Evolutionary conservation across 2,888 invertebrate species (phyloP), one percentile per base, ranked within the genome.

Genomic region (Oxytorus armatus): DNA sequence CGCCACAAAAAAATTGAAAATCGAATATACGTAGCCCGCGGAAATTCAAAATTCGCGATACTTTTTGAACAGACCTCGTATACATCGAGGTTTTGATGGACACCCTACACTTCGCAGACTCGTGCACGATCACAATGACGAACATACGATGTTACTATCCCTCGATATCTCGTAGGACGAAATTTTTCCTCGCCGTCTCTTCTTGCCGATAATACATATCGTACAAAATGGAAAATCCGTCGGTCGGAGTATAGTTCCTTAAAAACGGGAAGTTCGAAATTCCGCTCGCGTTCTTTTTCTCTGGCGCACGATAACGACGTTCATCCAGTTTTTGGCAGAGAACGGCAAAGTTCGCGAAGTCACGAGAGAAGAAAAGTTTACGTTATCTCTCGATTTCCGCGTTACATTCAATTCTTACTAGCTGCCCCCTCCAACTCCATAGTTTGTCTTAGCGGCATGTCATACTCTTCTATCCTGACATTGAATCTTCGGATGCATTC

Each of bases 231-330:
- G 25, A 16, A 72, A 72, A n/a, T 25, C 57, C 44, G 18, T 3
- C 7, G 29, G 29, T 7, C 1, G 21, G 16, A 49, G 18, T 21
- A n/a, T n/a, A 47, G 69, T 47, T 47, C 16, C 44, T 57, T 44
- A 68, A n/a, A n/a, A n/a, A 39, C 25, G 51, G 57, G 42, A 76
- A 68, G 47, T 59, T 39, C 16, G 63, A 39, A 77, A 42, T 44
- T 49, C 53, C 65, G 16, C n/a, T 36, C 23, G 11, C 25, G 51
- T 25, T 14, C 51, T 51, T 69, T 18, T 16, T 21, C 10, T 36
- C 5, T 29, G 18, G 23, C 2, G 16, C 51, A 53, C 44, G 53
- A 53, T 65, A 74, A 74, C 44, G 18, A 65, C 53, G 53, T 29
- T 23, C 29, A 29, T 33, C 44, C 47, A 70, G 57, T 33, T 61